phyloP scores from a whole-genome alignment of 2,888 invertebrate species.

The Seladonia tumulorum region DNA sequence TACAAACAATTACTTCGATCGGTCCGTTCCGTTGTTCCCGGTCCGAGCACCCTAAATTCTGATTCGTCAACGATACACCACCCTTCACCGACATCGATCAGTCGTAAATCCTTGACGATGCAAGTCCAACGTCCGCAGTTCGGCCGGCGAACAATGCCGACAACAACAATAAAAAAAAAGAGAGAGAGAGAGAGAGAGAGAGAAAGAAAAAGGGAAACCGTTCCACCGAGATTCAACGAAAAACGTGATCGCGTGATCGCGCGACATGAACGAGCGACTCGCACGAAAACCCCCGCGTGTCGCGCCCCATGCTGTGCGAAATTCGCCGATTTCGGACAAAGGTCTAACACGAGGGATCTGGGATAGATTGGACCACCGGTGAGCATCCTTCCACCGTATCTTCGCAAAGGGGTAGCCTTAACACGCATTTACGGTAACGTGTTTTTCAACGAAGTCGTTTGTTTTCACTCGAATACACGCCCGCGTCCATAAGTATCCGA shows the following conservation, averaged over 20 bases:
- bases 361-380: conserved; percentile 1
- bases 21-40: background rate
- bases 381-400: background rate
- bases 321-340: background rate
- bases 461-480: background rate
- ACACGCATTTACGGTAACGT: background rate
- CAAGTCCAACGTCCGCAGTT: conserved; percentile 22
- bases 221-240: background rate
- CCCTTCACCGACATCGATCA: background rate
- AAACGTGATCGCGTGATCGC: conserved; percentile 20
- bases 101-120: conserved; percentile 30
- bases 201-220: background rate
- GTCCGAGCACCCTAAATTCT: background rate
- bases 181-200: background rate
- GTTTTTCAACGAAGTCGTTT: background rate
- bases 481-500: background rate
- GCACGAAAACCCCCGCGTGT: conserved; percentile 7
- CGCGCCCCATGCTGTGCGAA: background rate
- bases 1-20: conserved; percentile 5
- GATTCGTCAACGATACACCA: background rate
- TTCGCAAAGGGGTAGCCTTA: background rate
- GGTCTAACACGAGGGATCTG: background rate
- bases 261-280: conserved; percentile 4
- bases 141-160: background rate
- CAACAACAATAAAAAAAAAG: background rate